Base-by-base conservation (phyloP, 2,113 vertebrate species). In the Xenus cinereus region DNA sequence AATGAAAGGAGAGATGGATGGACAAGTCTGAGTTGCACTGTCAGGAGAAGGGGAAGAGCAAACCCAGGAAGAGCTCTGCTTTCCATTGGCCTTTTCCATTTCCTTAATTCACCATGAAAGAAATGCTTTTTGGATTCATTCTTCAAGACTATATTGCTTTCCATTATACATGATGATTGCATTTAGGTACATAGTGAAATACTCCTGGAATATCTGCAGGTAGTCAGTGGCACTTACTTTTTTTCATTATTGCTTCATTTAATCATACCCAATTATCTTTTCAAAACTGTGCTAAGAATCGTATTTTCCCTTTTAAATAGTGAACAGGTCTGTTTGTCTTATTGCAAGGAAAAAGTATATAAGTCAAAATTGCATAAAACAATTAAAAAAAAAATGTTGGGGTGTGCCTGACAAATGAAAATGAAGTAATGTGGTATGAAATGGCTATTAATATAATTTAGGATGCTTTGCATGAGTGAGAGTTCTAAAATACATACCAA, bases 61-160 rank as follows among this genome's bases (percentile, higher is more conserved):
- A 87, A 16, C 5, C 50, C 19, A 23, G 0, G 0, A 41, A 73
- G 12, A 81, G 8, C 5, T 72, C 27, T 35, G 26, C 48, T 76
- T 90, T 83, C 30, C 18, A 20, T 71, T 78, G 56, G 14, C 24
- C n/a, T 71, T 84, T 81, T 71, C 66, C 21, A 9, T 62, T 85
- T 85, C 43, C n/a, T 50, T 63, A 63, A 60, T 50, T 67, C 48
- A 51, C 45, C 18, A 13, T 53, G 20, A 46, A 85, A 85, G 3
- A 68, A 76, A 23, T 43, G 19, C 3, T 32, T 39, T 84, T 82
- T 67, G 41, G 53, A 66, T 79, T 9, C 66, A 43, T 83, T 76
- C 57, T 69, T 74, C 67, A 89, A 59, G 21, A 62, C 8, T 35
- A 18, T 60, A 35, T 69, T 84, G 35, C 30, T 68, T 83, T 46